Evolutionary conservation across 2,888 invertebrate genomes (phyloP), one percentile per base, ranked within the genome.

Genomic region (Amphimallon solstitiale): DNA sequence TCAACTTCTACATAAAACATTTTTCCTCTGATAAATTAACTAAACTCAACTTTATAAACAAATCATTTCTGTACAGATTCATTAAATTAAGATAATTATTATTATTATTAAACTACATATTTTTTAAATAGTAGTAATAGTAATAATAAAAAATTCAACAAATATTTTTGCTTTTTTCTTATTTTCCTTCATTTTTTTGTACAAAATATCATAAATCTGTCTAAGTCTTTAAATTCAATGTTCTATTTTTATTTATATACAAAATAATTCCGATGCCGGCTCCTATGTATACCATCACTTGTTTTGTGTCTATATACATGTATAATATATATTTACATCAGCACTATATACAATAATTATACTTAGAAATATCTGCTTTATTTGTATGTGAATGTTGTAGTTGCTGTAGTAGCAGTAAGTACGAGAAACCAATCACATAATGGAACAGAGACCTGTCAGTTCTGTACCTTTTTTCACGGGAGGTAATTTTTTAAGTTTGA

Each of bases 391-490:
- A 35, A 34, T 15, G 17, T 56, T n/a, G n/a, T n/a, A n/a, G n/a
- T n/a, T n/a, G n/a, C 14, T 56, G 40, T 34, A n/a, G n/a, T n/a
- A n/a, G 40, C 23, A 23, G 9, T n/a, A 23, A 21, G 38, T 37
- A 19, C 10, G n/a, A 52, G 17, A 65, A 63, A 54, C 62, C 63
- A 71, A 81, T 87, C 85, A 93, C 93, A 93, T 93, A 74, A 95
- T 92, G 56, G 92, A 90, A 84, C 95, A 95, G 73, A 95, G 84
- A 29, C 93, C 95, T 0, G 95, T 94, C 15, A 93, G 85, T 79
- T 95, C 95, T 68, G 85, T 87, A 29, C 94, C 95, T 79, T 88
- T 90, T 65, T 86, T 84, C 45, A 92, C 86, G 0, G 90, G 89
- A 2, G 93, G 91, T 72, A 90, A 86, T 74, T 89, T 87, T 70